A percentile compares a stretch with the other conserved stretches of the same genome.
Evolutionary conservation across 2,797 vertebrate genomes (phyloP).

Genomic region (Potorous gilbertii): DNA sequence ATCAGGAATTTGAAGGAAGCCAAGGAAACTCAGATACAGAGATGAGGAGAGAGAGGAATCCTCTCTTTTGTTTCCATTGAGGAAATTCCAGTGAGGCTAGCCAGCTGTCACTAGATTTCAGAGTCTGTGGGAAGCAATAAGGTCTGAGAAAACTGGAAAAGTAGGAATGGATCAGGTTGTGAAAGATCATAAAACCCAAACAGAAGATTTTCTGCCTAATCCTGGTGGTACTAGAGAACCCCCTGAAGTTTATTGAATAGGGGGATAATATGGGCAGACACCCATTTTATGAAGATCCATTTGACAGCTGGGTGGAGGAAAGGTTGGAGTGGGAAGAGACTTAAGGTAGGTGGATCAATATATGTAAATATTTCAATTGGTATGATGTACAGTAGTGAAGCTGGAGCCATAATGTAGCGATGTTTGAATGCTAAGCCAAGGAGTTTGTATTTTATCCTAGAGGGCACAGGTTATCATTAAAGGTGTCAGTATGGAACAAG

Average conservation of each 20-base stretch:
- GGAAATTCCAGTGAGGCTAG: not conserved
- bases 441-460: not conserved
- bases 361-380: not conserved
- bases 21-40: not conserved
- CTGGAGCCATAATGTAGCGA: not conserved
- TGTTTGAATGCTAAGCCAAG: not conserved
- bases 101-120: not conserved
- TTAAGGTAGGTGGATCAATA: not conserved
- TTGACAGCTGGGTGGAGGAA: not conserved
- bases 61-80: too few relatives aligned
- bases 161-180: not conserved
- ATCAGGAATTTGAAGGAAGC: not conserved
- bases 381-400: not conserved
- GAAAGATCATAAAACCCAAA: not conserved
- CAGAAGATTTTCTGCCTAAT: not conserved
- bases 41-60: not conserved
- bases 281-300: not conserved
- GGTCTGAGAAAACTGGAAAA: not conserved
- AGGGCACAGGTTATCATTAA: not conserved
- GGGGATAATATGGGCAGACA: not conserved
- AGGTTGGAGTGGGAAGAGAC: not conserved
- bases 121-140: not conserved
- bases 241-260: not conserved
- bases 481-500: not conserved
- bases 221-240: not conserved